Base-by-base conservation (phyloP, 2,888 invertebrate species). In the Eupithecia inturbata region DNA sequence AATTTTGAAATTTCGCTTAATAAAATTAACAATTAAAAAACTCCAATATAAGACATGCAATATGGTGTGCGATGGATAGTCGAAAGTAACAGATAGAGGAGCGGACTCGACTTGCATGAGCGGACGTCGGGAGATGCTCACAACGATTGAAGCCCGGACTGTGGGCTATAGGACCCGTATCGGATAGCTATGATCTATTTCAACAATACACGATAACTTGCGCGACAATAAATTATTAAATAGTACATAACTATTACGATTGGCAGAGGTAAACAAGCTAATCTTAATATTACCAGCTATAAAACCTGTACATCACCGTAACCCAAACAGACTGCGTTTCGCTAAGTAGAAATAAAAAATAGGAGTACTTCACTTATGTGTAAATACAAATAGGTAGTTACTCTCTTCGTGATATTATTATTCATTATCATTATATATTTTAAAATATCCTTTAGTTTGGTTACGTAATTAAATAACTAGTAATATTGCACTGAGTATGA, bases 401-500 rank as follows among this genome's bases (percentile, higher is more conserved):
- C 90, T 92, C 92, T 92, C 89, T 90, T 90, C 91, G 87, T 91
- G 92, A 93, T 92, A 92, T 93, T 91, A 89, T 76, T 91, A 89
- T 76, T 73, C 62, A 77, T 77, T 74, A 77, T 71, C 36, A 90
- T 92, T 87, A 89, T 87, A 89, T 83, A 87, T 86, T 90, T 93
- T 92, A 92, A 93, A 92, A 93, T 95, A 95, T 94, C 92, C 88
- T 94, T 95, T 94, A 95, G 95, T 95, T 95, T 95, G 95, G 95
- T 95, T 95, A 95, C 95, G 94, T 94, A 92, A 95, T 94, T 94
- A 94, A 93, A 94, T 95, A 95, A 95, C 95, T 95, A 95, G 95
- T 94, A 94, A 95, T 95, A 95, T 95, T 95, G 95, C 95, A 95
- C 95, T 95, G 95, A 95, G 95, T 95, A 95, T 95, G 95, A 94